A percentile compares a stretch with the other conserved stretches of the same genome.
phyloP scores from a whole-genome alignment of 2,888 invertebrate species.

The Endomychus coccineus region DNA sequence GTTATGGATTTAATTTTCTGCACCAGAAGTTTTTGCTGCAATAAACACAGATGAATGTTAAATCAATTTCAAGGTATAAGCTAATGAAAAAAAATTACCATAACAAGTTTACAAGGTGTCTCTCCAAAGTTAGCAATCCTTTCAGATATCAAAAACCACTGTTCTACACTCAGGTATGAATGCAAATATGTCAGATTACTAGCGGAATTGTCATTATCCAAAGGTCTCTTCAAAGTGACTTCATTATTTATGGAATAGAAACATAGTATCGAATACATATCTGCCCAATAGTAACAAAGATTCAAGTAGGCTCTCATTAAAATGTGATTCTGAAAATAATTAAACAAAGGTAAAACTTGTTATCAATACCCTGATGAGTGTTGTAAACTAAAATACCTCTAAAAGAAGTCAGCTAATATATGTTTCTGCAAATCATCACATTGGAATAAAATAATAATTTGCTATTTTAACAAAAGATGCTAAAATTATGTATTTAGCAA shows the following conservation, averaged over 20 bases:
- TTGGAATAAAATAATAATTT: too few relatives aligned
- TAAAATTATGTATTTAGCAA: too few relatives aligned
- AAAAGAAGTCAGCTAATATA: too few relatives aligned
- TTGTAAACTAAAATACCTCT: too few relatives aligned
- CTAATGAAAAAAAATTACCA: slow-evolving; percentile 24
- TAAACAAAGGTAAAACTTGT: too few relatives aligned
- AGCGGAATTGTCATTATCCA: slow-evolving; percentile 29
- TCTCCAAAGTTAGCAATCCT: slow-evolving; percentile 42
- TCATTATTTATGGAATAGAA: slow-evolving; percentile 33
- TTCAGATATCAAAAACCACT: slow-evolving; percentile 40
- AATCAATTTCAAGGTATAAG: slow-evolving; percentile 2
- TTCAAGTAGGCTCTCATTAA: slow-evolving; percentile 38
- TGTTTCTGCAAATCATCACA: too few relatives aligned
- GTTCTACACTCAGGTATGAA: slow-evolving; percentile 35
- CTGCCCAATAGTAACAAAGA: slow-evolving; percentile 38
- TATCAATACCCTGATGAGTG: too few relatives aligned
- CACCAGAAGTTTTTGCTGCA: slow-evolving; percentile 36
- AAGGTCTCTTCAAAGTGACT: slow-evolving; percentile 22
- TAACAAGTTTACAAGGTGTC: slow-evolving; percentile 33
- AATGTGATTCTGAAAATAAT: slow-evolving; percentile 36
- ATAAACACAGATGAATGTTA: slow-evolving; percentile 8
- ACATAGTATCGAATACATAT: slow-evolving; percentile 33
- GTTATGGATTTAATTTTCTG: slow-evolving; percentile 36
- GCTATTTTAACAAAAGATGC: too few relatives aligned
- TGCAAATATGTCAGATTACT: slow-evolving; percentile 38